Evolutionary conservation across 2,888 invertebrate genomes (phyloP).

Genomic region (Microctonus hyperodae): DNA sequence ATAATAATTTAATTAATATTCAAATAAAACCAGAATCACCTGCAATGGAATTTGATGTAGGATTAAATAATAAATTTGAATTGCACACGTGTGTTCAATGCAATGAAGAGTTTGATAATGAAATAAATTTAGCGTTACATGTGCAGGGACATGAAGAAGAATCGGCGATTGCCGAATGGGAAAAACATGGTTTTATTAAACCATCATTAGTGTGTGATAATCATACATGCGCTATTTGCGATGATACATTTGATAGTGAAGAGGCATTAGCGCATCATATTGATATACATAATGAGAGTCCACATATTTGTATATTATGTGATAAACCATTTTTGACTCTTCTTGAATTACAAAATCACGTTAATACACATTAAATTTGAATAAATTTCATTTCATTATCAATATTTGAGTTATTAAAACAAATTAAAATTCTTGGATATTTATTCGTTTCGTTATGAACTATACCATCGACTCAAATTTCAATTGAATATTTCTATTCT

Average conservation of each 20-base stretch:
- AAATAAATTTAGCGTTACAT: conserved; percentile 55
- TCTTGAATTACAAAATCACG: conserved; percentile 55
- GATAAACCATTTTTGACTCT: conserved; percentile 55
- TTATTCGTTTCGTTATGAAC: too few relatives aligned
- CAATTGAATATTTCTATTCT: neutral
- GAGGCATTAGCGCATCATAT: conserved; percentile 52
- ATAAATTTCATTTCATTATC: neutral
- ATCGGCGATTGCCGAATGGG: conserved; percentile 54
- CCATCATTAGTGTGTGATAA: conserved; percentile 33
- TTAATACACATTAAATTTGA: conserved; percentile 54
- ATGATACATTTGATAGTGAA: conserved; percentile 50
- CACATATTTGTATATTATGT: conserved; percentile 56
- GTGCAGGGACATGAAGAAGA: conserved; percentile 58
- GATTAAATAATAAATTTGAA: conserved; percentile 26
- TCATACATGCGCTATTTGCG: conserved; percentile 54
- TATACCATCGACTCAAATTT: neutral
- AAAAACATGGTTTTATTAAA: conserved; percentile 45
- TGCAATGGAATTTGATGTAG: conserved; percentile 22
- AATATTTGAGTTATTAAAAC: neutral
- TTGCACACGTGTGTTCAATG: conserved; percentile 51
- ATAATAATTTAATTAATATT: conserved; percentile 42
- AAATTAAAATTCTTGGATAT: too few relatives aligned
- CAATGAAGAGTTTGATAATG: conserved; percentile 49
- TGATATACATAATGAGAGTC: conserved; percentile 53
- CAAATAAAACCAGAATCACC: conserved; percentile 16